Base-by-base conservation (phyloP, 2,888 invertebrate species). In the Villa cingulata region DNA sequence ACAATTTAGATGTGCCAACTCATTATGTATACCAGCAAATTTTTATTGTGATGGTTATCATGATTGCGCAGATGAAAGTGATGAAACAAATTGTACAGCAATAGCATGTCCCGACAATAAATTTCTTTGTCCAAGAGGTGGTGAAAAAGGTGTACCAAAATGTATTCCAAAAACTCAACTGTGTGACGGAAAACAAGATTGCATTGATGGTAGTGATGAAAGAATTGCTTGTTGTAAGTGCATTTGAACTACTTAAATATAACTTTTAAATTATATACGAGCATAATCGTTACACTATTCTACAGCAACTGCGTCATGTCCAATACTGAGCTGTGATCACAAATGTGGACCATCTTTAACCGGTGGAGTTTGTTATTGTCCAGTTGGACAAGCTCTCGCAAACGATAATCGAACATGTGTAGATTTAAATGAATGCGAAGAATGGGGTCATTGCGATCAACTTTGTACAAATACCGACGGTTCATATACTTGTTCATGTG, bases 371-470 rank as follows among this genome's bases (percentile, higher is more conserved):
- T 98, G 97, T 70, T 83, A 81, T 51, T 98, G 97, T 70, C 82
- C 83, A 0, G 76, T 81, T 20, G 96, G 96, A 0, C 83, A 86
- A 60, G 75, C 81, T 57, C 75, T 96, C n/a, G 78, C 86, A 1
- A 70, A 82, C 6, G 86, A 89, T 64, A 88, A 89, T 62, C 76
- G 83, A 56, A 86, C 86, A 4, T 97, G 97, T 66, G 75, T 80
- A 36, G 97, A 98, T 72, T 77, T 87, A 56, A 83, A 97, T 71
- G 96, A 97, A 69, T 91, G 91, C 68, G 67, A 74, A 41, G 88
- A 89, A 69, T 91, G 90, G 90, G 90, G 90, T 37, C 87, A 78
- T 68, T 98, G 97, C 68, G 94, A 96, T 63, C 98, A 98, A 68
- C 74, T 85, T 29, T 98, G 98, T 66, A 77, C 80, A 50, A 96